phyloP scores from a whole-genome alignment of 2,113 vertebrate genomes.

The Nettapus auritus region DNA sequence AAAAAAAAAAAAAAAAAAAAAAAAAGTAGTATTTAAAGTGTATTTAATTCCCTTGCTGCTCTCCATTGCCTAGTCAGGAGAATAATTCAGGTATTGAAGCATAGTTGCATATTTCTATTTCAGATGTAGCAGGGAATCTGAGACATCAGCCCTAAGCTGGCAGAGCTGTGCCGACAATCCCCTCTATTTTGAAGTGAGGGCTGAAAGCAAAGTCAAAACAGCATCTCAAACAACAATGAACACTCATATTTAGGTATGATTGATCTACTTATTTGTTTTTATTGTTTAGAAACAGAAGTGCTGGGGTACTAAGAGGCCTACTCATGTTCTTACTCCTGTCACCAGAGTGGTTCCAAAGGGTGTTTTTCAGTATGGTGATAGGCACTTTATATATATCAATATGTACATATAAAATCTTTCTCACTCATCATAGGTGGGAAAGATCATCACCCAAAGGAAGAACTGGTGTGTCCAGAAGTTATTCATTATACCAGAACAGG shows the following conservation, averaged over 20 bases:
- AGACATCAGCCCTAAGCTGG: neutral
- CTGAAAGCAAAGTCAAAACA: neutral
- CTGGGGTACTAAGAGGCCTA: too few species aligned
- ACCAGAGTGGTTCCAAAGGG: too few species aligned
- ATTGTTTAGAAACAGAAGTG: too few species aligned
- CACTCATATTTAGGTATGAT: neutral
- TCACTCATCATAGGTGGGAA: neutral
- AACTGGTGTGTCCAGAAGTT: neutral
- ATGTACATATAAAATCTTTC: too few species aligned
- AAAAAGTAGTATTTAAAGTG: constrained; percentile 19
- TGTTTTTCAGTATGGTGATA: too few species aligned
- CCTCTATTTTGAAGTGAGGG: neutral
- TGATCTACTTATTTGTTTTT: too few species aligned
- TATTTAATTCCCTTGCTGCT: neutral
- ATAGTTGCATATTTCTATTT: neutral
- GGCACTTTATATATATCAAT: too few species aligned
- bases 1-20: constrained; percentile 31
- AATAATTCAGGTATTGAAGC: neutral
- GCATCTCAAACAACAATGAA: neutral
- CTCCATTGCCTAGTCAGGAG: neutral
- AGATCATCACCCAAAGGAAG: neutral
- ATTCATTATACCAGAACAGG: neutral
- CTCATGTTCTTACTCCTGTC: too few species aligned
- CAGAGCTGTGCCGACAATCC: neutral
- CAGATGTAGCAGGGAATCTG: neutral